Base-by-base conservation (phyloP, 2,113 vertebrate species). In the Ornithorhynchus anatinus region DNA sequence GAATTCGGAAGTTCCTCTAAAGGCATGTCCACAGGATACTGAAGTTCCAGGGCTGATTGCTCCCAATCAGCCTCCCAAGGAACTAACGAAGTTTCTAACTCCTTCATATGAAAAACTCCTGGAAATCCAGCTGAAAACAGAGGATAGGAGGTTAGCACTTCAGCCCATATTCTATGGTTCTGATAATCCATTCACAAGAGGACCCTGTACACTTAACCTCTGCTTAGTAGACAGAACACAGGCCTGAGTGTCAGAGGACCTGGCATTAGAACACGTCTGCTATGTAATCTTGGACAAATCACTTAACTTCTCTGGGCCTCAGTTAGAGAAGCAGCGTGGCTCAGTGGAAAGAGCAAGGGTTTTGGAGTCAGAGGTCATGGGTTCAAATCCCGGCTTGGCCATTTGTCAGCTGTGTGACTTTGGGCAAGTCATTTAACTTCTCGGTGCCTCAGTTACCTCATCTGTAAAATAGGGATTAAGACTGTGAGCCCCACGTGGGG, bases 1-100 rank as follows among this genome's bases (percentile, higher is more conserved):
- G 65, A 57, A 67, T 65, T 56, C 56, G 76, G 44, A 44, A 80
- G 80, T 32, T 58, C 31, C 45, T 79, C 38, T 58, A 60, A 44
- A 0, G 25, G 62, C 78, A 54, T 53, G 11, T 62, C 56, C 42
- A 45, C 39, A 65, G 75, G 60, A 8, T 45, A 43, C 38, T 51
- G 25, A n/a, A 51, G 15, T 27, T 56, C 19, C 64, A 50, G 50
- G 39, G 40, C 44, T 69, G 62, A 54, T 0, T 64, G 67, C 32
- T 75, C 74, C 84, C 84, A 50, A 0, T 48, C 36, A 20, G 59
- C 61, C 19, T 66, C 56, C 62, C 50, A 57, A 25, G 45, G 57
- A 6, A 19, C 5, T 7, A 43, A 13, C 3, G 42, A 40, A 13
- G 32, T 31, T 37, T 74, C 61, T 14, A 1, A 9, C 36, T 77